Evolutionary conservation across 2,888 invertebrate species (phyloP).

Genomic region (Aphidius colemani): DNA sequence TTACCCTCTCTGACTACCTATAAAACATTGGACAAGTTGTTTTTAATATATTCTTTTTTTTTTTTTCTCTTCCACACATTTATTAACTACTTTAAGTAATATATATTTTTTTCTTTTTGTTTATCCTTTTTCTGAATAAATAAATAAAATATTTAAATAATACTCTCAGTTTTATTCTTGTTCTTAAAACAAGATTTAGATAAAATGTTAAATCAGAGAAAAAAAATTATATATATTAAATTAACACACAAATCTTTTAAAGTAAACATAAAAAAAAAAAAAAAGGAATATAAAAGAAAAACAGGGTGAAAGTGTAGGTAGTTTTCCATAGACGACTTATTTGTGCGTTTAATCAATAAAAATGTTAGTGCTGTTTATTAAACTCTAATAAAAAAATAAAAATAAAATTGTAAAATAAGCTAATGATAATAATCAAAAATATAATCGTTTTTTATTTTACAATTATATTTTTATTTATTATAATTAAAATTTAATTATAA

Average conservation of each 20-base stretch:
- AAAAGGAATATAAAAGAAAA: not conserved
- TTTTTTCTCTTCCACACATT: constrained; percentile 5
- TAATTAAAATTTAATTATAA: constrained; percentile 27
- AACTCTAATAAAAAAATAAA: not conserved
- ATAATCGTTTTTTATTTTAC: constrained; percentile 43
- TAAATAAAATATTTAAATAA: no score
- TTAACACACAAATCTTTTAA: no score
- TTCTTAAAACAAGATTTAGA: no score
- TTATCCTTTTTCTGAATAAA: not conserved
- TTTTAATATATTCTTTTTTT: constrained; percentile 6
- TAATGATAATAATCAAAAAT: constrained; percentile 27
- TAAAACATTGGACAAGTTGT: constrained; percentile 2
- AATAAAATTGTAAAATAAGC: constrained; percentile 9
- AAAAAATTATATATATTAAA: no score
- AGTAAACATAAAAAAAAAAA: not conserved
- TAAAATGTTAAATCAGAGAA: no score
- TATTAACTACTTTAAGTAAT: constrained; percentile 9
- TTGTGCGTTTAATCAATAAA: constrained; percentile 12
- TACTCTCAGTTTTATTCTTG: no score
- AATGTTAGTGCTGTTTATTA: constrained; percentile 10
- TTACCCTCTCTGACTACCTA: not conserved
- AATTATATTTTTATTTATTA: constrained; percentile 43
- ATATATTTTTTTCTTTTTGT: not conserved
- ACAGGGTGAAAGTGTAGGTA: constrained; percentile 10
- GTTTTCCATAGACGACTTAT: not conserved